These are phyloP conservation scores for Dipodomys spectabilis DNA, from an alignment of 2,113 vertebrate species.

Conservation along the genomic window DNA sequence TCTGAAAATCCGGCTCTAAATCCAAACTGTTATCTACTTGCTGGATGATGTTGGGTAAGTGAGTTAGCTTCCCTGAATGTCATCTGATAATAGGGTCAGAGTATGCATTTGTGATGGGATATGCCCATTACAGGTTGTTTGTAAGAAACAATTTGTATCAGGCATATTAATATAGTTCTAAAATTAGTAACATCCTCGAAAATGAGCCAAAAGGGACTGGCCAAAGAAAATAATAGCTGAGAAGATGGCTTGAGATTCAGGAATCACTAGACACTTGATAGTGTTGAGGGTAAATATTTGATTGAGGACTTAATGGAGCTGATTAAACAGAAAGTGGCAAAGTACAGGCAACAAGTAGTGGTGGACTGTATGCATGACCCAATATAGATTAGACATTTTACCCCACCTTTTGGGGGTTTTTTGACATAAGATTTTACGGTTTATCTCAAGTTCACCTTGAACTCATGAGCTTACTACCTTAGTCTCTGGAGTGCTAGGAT, in stretches of 20 bases:
- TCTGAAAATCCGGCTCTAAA: not conserved
- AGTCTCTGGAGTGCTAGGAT: not conserved
- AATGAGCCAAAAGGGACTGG: not conserved
- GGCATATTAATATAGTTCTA: not conserved
- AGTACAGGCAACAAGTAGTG: not conserved
- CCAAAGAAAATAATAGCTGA: not conserved
- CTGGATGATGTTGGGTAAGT: not conserved
- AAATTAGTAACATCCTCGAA: not conserved
- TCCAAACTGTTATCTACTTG: not conserved
- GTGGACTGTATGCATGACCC: not conserved
- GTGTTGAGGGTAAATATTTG: not conserved
- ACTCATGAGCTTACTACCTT: not conserved
- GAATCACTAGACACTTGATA: not conserved
- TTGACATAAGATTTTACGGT: not conserved
- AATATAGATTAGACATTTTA: too few species aligned
- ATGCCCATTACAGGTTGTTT: not conserved
- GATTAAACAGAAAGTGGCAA: not conserved
- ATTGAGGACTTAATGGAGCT: not conserved
- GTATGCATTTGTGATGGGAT: not conserved
- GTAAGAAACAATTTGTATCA: not conserved
- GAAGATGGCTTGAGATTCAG: not conserved
- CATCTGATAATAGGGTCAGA: not conserved
- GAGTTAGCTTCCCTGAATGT: not conserved
- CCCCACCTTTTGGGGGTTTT: too few species aligned
- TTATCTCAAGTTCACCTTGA: not conserved